phyloP scores from a whole-genome alignment of 2,888 invertebrate genomes.

The Pollenia amentaria region DNA sequence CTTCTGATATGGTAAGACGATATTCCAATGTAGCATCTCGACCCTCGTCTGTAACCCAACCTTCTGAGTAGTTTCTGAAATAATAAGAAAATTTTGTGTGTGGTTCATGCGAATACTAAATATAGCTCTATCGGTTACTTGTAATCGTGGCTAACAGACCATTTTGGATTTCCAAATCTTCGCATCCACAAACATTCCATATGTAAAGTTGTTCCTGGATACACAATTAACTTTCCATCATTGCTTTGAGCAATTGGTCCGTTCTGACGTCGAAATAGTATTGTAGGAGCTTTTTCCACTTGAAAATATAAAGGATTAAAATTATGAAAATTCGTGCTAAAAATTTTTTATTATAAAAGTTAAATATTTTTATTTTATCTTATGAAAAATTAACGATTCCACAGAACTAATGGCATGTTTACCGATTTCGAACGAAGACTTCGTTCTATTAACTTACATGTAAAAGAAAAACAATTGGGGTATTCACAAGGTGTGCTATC shows the following conservation, averaged over 20 bases:
- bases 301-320: slow-evolving; percentile 58
- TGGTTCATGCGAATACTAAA: not conserved
- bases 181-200: slow-evolving; percentile 96
- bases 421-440: too few relatives aligned
- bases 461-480: too few relatives aligned
- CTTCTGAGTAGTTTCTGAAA: slow-evolving; percentile 89
- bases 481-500: too few relatives aligned
- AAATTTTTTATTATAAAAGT: too few relatives aligned
- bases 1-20: slow-evolving; percentile 91
- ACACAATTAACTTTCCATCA: slow-evolving; percentile 93
- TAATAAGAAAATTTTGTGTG: slow-evolving; percentile 37
- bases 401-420: too few relatives aligned
- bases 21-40: slow-evolving; percentile 92
- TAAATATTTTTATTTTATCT: too few relatives aligned
- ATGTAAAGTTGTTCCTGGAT: slow-evolving; percentile 93
- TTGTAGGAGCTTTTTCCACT: slow-evolving; percentile 95
- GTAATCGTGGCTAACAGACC: slow-evolving; percentile 90
- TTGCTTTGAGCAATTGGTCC: slow-evolving; percentile 91
- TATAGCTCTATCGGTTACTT: slow-evolving; percentile 79
- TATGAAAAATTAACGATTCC: too few relatives aligned
- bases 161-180: slow-evolving; percentile 93
- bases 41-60: slow-evolving; percentile 91
- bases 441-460: too few relatives aligned
- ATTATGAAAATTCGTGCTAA: too few relatives aligned
- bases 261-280: slow-evolving; percentile 91